Base-by-base conservation (phyloP, 2,113 vertebrate genomes). In the Tachysurus vachellii region DNA sequence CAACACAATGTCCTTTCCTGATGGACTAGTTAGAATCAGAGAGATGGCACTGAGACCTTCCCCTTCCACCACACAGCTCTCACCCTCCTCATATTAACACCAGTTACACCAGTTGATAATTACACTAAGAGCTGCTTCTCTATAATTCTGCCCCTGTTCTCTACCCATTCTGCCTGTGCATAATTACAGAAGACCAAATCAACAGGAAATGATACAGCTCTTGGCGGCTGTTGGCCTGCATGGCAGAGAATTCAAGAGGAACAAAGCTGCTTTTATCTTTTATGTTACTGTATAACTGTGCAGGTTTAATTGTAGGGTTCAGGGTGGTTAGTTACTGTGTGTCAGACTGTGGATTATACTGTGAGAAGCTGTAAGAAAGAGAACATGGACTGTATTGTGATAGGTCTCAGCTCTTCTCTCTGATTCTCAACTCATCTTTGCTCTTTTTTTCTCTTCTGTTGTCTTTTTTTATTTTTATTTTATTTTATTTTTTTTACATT, bases 181-280 rank as follows among this genome's bases (percentile, higher is more conserved):
- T 73, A 84, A 73, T 84, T 73, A 84, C 66, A 57, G 50, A 54
- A n/a, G 36, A 47, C 71, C 36, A 59, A 50, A 62, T 61, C 70
- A 85, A 73, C 83, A 76, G 83, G 71, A 61, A 59, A 59, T 75
- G 83, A 84, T 84, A 59, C 50, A n/a, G 66, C 68, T 42, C 83
- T 68, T 11, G 83, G 54, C 42, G 56, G 70, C 71, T 66, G 70
- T 61, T 62, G 83, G 36, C 36, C 54, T 42, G 70, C 47, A 76
- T 76, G 23, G 83, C 44, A n/a, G 83, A 26, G 47, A 75, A 59
- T 56, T 59, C 68, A 50, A 73, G 68, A 61, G 83, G 56, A 85
- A 76, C 71, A 56, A 62, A 76, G 68, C 70, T 44, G 71, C 54
- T 76, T 59, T 76, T 76, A 62, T 75, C 71, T 61, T 66, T 42